Evolutionary conservation across 2,113 vertebrate species (phyloP), one percentile per base, ranked within the genome.

Genomic region (Tragelaphus buxtoni): DNA sequence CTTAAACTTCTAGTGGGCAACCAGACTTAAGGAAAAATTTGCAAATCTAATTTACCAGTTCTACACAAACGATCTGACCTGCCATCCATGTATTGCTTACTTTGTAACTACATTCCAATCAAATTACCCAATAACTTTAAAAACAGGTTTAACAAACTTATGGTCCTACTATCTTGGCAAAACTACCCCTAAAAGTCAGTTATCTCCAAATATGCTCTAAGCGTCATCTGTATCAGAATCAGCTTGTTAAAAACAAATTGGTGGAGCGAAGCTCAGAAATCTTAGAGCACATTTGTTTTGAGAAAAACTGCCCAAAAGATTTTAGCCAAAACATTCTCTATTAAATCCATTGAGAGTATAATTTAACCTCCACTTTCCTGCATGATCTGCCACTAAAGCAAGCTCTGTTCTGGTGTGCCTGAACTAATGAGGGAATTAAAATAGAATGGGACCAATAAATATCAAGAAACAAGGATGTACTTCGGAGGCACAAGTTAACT

Each of bases 21-120:
- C 61, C 45, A 96, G 56, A 92, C 77, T 91, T 86, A 61, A 80
- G 30, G 95, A 61, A 82, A n/a, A 4, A 87, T 90, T 74, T 97
- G 20, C 45, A 95, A 76, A 65, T 39, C 30, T 91, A 88, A 87
- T 88, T 88, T 55, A 85, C 14, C 12, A 65, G 28, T 65, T 92
- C 77, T 92, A 47, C 51, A 94, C 1, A 58, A 79, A 96, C 14
- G 7, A 77, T 77, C 53, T 77, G 60, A 92, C 39, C 24, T 91
- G 53, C 42, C 47, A 91, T 32, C 28, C 5, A 83, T 30, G 13
- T n/a, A 69, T 2, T 55, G n/a, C 79, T 80, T 58, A 49, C 30
- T 95, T 92, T 72, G 4, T 49, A 87, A 76, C 80, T 80, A 86
- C 16, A 42, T 72, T 32, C 16, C 47, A 49, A 49, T 82, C 45